Conservation (phyloP, 2,888 invertebrate species). For the Erebia palarica region DNA sequence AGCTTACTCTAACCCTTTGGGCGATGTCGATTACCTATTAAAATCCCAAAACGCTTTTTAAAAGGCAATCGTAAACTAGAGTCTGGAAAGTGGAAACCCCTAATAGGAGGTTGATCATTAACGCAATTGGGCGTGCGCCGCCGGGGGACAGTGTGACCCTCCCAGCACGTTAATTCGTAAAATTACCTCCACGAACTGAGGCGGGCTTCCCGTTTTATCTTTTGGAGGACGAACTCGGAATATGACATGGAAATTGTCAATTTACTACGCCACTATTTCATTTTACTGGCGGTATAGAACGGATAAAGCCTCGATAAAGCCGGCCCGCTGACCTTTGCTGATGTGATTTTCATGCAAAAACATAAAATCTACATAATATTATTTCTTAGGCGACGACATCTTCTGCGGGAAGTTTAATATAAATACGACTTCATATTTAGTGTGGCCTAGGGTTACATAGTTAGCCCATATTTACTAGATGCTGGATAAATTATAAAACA, state of each 20-base stretch:
- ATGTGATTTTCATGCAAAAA: conserved; percentile 28
- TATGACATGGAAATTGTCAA: conserved; percentile 41
- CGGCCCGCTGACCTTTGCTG: conserved; percentile 24
- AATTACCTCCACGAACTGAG: conserved; percentile 55
- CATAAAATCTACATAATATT: conserved; percentile 14
- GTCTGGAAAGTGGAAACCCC: conserved; percentile 20
- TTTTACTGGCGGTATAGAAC: conserved; percentile 35
- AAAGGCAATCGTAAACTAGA: conserved; percentile 18
- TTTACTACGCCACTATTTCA: conserved; percentile 40
- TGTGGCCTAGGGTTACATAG: too few relatives aligned
- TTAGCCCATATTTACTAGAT: too few relatives aligned
- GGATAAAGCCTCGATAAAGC: conserved; percentile 28
- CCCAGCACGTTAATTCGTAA: conserved; percentile 49
- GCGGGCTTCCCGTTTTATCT: conserved; percentile 39
- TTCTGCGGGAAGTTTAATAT: conserved; percentile 2
- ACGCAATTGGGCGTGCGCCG: conserved; percentile 47
- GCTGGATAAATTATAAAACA: too few relatives aligned
- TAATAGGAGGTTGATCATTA: conserved; percentile 44
- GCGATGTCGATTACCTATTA: neutral
- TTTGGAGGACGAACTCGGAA: conserved; percentile 44
- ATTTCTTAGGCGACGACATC: neutral
- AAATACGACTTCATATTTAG: neutral
- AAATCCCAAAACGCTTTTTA: conserved; percentile 12
- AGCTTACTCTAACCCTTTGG: conserved; percentile 1
- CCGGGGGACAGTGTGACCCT: conserved; percentile 48